Base-by-base conservation (phyloP, 2,888 invertebrate genomes). In the Clostera curtula region DNA sequence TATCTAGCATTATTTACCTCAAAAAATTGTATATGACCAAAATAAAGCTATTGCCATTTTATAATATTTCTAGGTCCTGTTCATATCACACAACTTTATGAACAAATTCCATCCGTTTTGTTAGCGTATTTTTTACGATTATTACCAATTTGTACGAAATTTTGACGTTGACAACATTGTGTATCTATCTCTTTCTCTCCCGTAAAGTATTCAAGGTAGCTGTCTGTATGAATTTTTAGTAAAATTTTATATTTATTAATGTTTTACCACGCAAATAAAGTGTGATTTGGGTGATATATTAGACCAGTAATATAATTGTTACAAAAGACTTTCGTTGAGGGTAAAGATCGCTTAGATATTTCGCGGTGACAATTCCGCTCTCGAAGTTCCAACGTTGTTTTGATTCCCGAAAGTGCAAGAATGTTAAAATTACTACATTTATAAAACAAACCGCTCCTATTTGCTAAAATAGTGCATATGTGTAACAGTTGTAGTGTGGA, bases 181-280 rank as follows among this genome's bases (percentile, higher is more conserved):
- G 31, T 40, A 36, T 59, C 73, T 70, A 29, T 80, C 82, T 82
- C 82, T 83, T 83, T 83, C 72, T 60, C 82, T 77, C 82, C 79
- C 75, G 72, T 69, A 68, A 56, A 72, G 70, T 75, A 64, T 63
- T 75, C 74, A 80, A 83, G 82, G 82, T 83, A 82, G 74, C 56
- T 56, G 72, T 66, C 61, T 52, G 40, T 56, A 55, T 44, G 45
- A 48, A 57, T 63, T 69, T 76, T 64, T 63, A 40, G 40, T 38
- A 49, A 43, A 60, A 49, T 64, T 66, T 62, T 40, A 37, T 40
- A 32, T 47, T 60, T 65, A 59, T 58, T 49, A 27, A 33, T 17
- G 31, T 33, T 53, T 48, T 57, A 34, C 40, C 29, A 33, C 13
- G 40, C 36, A 75, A 73, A 74, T 74, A 72, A 39, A 45, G 22